Base-by-base conservation (phyloP, 2,888 invertebrate genomes). In the Sussaba pulchella region DNA sequence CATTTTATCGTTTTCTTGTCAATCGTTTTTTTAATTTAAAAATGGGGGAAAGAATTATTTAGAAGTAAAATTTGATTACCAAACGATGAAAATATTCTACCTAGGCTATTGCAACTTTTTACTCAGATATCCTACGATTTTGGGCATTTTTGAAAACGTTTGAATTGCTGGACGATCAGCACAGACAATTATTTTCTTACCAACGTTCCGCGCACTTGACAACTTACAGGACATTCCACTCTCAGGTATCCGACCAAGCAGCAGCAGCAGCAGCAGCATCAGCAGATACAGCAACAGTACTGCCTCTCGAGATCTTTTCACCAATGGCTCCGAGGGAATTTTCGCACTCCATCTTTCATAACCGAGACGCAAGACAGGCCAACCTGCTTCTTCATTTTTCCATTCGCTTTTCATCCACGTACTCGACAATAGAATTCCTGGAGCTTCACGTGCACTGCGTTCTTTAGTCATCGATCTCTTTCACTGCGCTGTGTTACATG, bases 381-480 rank as follows among this genome's bases (percentile, higher is more conserved):
- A 14, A 64, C 14, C 31, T 10, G 14, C 31, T 24, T 17, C 57
- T 36, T 66, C n/a, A 74, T 66, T 45, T 14, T 24, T 54, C 39
- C 12, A 74, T 66, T 59, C 57, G 47, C 57, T 66, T 66, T 36
- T 74, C 66, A 26, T 74, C 14, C 57, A 57, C 73, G 73, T 21
- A 45, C 21, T 21, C 64, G 4, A 21, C 59, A 41, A 57, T 14
- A 59, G 19, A 47, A 66, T 66, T 21, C 36, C 21, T 47, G 39
- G n/a, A 2, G 8, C 24, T 24, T 19, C 59, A 31, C 31, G 67
- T 52, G 41, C 67, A 50, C 24, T 14, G 24, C 41, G 36, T 36
- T 54, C 21, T 39, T 21, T 50, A 21, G 5, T 10, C 47, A 71
- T 61, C 61, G 14, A 26, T 50, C 47, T 24, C 10, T 50, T 66